Base-by-base conservation (phyloP, 1,140 invertebrate genomes). In the Paralvinella palmiformis region DNA sequence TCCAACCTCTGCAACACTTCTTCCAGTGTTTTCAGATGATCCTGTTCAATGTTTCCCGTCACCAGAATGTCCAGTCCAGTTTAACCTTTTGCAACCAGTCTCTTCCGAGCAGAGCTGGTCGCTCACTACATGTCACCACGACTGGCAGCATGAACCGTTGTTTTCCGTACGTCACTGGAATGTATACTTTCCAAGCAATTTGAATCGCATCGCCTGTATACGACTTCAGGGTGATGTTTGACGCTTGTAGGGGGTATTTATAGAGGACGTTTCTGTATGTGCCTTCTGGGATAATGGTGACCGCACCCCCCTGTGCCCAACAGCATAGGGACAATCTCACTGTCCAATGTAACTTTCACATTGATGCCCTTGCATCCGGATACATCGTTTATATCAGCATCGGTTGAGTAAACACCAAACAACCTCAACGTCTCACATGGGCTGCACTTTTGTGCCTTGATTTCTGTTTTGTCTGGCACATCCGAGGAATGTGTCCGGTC, bases 1-100 rank as follows among this genome's bases (percentile, higher is more conserved):
- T 50, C 45, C 45, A 50, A 50, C 45, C 45, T 50, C 15, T 50
- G 45, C 45, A 50, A 50, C 45, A 50, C 45, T 50, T 50, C 3
- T 50, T 50, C 45, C 45, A 50, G 45, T 50, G 45, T 50, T 24
- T 50, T 50, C 45, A 3, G 17, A 50, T 50, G 45, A 3, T 50
- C 45, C 45, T 17, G 45, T 50, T 50, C 45, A 50, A 24, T 50
- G 45, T 50, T 50, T 50, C 45, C 37, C 45, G 45, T 50, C 45
- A 50, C 45, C 45, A 50, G 45, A 50, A 50, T 50, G 45, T 50
- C 4, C n/a, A 15, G 17, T 17, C 17, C 4, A 50, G 17, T 5
- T 22, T 50, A 24, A 5, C 27, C 45, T 50, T 3, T 17, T 50
- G 45, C 4, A 50, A n/a, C n/a, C n/a, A 50, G 27, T 50, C 45